Conservation (phyloP, 2,888 invertebrate genomes). For the Sinotaia quadrata region DNA sequence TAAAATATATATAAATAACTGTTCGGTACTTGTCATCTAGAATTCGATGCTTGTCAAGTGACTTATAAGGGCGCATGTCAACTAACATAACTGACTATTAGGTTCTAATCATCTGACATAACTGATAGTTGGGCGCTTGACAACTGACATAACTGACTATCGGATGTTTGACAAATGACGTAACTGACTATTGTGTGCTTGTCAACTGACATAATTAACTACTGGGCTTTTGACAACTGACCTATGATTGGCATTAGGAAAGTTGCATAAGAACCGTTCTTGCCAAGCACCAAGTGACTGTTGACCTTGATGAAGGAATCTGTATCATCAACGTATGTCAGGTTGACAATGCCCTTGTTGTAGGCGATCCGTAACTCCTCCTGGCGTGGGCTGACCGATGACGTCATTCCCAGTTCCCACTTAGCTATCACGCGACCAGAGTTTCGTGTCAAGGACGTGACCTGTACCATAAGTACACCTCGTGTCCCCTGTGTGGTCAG, state of each 20-base stretch:
- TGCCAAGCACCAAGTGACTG: constrained; percentile 26
- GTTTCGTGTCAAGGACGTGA: constrained; percentile 17
- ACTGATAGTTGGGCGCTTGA: too few relatives aligned
- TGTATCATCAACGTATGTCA: constrained; percentile 22
- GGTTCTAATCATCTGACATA: too few relatives aligned
- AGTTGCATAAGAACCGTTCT: constrained; percentile 26
- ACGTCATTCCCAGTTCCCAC: constrained; percentile 34
- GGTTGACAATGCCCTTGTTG: constrained; percentile 26
- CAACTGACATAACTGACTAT: too few relatives aligned
- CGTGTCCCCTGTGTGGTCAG: constrained; percentile 20
- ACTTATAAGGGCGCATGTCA: too few relatives aligned
- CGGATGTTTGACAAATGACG: too few relatives aligned
- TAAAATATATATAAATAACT: too few relatives aligned
- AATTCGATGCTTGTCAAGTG: too few relatives aligned
- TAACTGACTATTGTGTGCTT: not conserved
- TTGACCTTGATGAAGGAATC: constrained; percentile 32
- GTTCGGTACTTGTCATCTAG: too few relatives aligned
- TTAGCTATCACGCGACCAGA: constrained; percentile 12
- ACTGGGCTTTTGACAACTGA: not conserved
- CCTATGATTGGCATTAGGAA: constrained; percentile 30
- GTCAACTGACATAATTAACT: not conserved
- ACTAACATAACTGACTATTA: too few relatives aligned
- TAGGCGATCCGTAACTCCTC: constrained; percentile 28
- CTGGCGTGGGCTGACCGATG: constrained; percentile 24
- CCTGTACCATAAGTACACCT: constrained; percentile 29